A percentile compares a stretch with the other conserved stretches of the same genome.
These are phyloP conservation scores for Stramonita haemastoma DNA, from an alignment of 2,888 invertebrate species.

Conservation along the genomic window DNA sequence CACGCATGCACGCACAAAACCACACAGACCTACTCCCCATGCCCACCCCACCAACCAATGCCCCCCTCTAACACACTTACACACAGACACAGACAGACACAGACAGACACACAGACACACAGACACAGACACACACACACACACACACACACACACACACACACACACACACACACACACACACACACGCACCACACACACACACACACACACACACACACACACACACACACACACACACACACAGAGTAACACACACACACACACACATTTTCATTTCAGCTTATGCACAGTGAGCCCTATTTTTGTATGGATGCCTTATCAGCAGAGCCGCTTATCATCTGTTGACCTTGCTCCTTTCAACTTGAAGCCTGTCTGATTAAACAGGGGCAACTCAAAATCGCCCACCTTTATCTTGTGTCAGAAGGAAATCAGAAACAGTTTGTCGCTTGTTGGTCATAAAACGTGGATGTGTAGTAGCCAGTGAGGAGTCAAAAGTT, in stretches of 20 bases:
- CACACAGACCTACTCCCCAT: not conserved
- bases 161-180: not conserved
- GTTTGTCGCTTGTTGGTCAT: too few relatives aligned
- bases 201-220: not conserved
- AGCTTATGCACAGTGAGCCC: too few relatives aligned
- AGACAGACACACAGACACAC: not conserved
- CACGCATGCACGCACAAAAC: not conserved
- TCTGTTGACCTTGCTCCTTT: not conserved
- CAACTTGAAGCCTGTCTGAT: too few relatives aligned
- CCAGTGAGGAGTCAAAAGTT: too few relatives aligned
- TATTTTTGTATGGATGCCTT: not conserved
- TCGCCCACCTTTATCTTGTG: too few relatives aligned
- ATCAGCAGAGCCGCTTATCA: not conserved
- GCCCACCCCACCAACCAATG: too few relatives aligned
- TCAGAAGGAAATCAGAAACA: too few relatives aligned
- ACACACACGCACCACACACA: not conserved
- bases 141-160: constrained; percentile 8
- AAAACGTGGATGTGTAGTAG: too few relatives aligned
- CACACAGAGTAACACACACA: not conserved
- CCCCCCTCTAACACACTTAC: too few relatives aligned
- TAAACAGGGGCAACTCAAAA: not conserved
- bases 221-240: not conserved
- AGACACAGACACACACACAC: not conserved
- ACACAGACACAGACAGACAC: too few relatives aligned
- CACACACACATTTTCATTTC: not conserved